A percentile compares a stretch with the other conserved stretches of the same genome.
These are phyloP conservation scores for Megastigmus dorsalis DNA, from an alignment of 2,888 invertebrate species.

Conservation along the genomic window DNA sequence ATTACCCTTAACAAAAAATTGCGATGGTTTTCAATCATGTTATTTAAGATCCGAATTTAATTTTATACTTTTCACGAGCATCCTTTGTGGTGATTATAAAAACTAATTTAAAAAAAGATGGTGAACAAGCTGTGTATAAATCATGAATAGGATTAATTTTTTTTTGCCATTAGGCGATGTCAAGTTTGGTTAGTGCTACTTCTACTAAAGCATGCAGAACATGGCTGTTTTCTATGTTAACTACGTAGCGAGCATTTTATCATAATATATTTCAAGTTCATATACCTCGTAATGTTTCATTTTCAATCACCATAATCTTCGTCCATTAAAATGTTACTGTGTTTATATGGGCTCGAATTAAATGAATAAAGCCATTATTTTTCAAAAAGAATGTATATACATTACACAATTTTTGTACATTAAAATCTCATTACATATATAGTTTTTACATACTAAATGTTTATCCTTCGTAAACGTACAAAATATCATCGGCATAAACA, in stretches of 20 bases:
- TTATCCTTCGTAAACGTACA: slow-evolving; percentile 8
- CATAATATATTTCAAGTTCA: background rate
- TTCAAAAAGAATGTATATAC: background rate
- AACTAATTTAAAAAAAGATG: too few species aligned
- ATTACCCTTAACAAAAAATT: too few species aligned
- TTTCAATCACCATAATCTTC: background rate
- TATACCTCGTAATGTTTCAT: background rate
- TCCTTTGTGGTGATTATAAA: too few species aligned
- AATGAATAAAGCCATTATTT: background rate
- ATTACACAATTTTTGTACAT: slow-evolving; percentile 18
- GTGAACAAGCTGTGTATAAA: too few species aligned
- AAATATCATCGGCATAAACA: slow-evolving; percentile 21
- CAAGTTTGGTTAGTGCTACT: background rate
- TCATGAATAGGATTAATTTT: too few species aligned
- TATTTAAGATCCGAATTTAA: too few species aligned
- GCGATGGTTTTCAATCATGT: too few species aligned
- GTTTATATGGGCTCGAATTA: background rate
- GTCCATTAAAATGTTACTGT: background rate
- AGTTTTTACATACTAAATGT: slow-evolving; percentile 2
- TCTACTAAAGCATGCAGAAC: background rate
- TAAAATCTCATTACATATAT: slow-evolving; percentile 21
- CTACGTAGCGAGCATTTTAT: background rate
- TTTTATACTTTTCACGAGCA: too few species aligned
- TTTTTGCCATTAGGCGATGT: too few species aligned
- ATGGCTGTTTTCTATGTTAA: background rate